Conservation (phyloP, 92 coral and sea anemone genomes). For the Desmophyllum pertusum region DNA sequence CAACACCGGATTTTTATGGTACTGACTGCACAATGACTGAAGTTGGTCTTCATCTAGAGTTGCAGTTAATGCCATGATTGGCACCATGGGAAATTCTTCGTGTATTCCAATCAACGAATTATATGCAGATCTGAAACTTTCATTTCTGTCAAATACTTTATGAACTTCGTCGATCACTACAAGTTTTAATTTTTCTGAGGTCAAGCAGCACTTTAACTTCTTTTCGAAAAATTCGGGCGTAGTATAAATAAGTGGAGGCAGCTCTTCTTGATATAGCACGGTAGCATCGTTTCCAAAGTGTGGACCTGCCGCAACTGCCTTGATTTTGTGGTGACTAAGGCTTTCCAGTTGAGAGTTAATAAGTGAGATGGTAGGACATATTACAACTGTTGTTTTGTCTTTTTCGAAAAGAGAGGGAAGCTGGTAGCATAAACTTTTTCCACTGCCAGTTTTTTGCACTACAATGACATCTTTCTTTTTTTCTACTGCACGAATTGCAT, state of each 20-base stretch:
- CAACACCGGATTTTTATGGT: conserved; percentile 13
- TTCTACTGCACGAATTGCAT: conserved; percentile 9
- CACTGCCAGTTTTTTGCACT: conserved; percentile 2
- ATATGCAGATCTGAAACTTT: too few relatives aligned
- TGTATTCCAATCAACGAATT: too few relatives aligned
- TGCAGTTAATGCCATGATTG: conserved; percentile 39
- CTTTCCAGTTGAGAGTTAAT: conserved; percentile 1
- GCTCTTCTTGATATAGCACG: too few relatives aligned
- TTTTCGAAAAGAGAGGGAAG: neutral
- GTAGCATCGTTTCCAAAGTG: too few relatives aligned
- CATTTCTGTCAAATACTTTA: too few relatives aligned
- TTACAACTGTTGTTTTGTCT: neutral
- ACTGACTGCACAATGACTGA: neutral
- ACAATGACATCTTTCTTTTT: neutral
- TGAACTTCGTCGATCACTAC: too few relatives aligned
- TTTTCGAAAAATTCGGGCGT: too few relatives aligned
- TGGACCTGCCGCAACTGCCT: too few relatives aligned
- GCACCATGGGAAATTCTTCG: too few relatives aligned
- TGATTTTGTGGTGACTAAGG: neutral
- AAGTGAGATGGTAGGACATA: conserved; percentile 9
- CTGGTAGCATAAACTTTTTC: conserved; percentile 10
- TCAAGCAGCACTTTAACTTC: too few relatives aligned
- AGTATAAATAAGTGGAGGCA: too few relatives aligned
- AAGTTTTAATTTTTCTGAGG: too few relatives aligned
- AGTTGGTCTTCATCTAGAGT: conserved; percentile 26